phyloP scores from a whole-genome alignment of 1,140 invertebrate genomes.

The Bombus affinis region DNA sequence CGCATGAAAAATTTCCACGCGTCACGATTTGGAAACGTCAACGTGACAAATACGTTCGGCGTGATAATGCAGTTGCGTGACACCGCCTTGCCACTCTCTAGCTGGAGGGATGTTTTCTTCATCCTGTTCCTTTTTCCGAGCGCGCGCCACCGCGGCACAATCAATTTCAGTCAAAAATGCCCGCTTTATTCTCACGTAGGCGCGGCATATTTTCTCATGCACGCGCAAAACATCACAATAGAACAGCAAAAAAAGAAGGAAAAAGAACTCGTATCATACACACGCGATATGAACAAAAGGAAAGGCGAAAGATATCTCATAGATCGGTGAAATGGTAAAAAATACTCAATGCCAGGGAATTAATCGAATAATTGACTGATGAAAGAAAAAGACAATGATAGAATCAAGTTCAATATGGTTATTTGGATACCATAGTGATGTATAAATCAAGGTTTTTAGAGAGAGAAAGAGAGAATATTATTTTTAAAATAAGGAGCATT shows the following conservation, averaged over 20 bases:
- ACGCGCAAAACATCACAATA: neutral
- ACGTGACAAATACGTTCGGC: conserved; percentile 59
- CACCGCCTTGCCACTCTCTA: conserved; percentile 16
- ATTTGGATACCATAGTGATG: too few relatives aligned
- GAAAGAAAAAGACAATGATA: too few relatives aligned
- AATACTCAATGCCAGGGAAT: neutral
- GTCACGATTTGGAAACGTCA: conserved; percentile 59
- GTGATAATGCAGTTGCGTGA: conserved; percentile 64
- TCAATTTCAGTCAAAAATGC: conserved; percentile 55
- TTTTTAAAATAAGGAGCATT: too few relatives aligned
- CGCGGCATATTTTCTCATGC: neutral
- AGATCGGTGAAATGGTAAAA: neutral
- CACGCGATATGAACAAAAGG: neutral
- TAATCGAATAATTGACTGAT: neutral
- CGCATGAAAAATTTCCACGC: conserved; percentile 50
- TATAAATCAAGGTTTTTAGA: too few relatives aligned
- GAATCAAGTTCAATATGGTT: too few relatives aligned
- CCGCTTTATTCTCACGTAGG: neutral
- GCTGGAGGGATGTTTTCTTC: conserved; percentile 54
- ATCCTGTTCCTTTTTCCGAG: conserved; percentile 30
- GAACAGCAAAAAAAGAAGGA: neutral
- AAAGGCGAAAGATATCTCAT: neutral
- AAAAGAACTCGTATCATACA: neutral
- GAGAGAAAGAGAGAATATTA: too few relatives aligned
- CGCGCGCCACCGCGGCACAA: conserved; percentile 34